Conservation (phyloP, 2,888 invertebrate species). For the Monochamus alternatus region DNA sequence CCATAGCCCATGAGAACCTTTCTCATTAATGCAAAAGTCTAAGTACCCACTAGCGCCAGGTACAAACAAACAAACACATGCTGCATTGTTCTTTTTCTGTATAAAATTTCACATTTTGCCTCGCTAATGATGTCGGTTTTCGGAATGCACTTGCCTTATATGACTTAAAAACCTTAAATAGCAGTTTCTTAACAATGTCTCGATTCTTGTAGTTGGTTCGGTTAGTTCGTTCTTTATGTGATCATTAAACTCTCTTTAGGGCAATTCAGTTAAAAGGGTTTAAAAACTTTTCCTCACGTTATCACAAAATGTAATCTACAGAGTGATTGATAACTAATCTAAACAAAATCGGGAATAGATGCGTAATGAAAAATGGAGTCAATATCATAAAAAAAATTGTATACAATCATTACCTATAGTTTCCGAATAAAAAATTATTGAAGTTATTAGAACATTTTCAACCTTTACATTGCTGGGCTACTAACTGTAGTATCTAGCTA, state of each 20-base stretch:
- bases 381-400: no score
- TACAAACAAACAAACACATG: slow-evolving; percentile 8
- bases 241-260: slow-evolving; percentile 48
- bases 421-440: no score
- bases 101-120: slow-evolving; percentile 50
- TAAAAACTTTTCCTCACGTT: no score
- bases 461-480: no score
- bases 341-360: no score
- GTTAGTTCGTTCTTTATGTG: slow-evolving; percentile 38
- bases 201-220: background rate
- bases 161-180: slow-evolving; percentile 54
- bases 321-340: no score
- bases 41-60: slow-evolving; percentile 16
- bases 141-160: slow-evolving; percentile 58
- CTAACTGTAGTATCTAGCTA: no score
- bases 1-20: slow-evolving; percentile 19
- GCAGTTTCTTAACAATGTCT: slow-evolving; percentile 43
- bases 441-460: no score
- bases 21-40: slow-evolving; percentile 14
- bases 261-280: slow-evolving; percentile 5
- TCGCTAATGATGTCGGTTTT: slow-evolving; percentile 66
- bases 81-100: slow-evolving; percentile 27
- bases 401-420: no score
- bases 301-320: background rate
- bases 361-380: no score